A percentile compares a stretch with the other conserved stretches of the same genome.
Conservation (phyloP, 2,888 invertebrate species). For the Adineta ricciae region DNA sequence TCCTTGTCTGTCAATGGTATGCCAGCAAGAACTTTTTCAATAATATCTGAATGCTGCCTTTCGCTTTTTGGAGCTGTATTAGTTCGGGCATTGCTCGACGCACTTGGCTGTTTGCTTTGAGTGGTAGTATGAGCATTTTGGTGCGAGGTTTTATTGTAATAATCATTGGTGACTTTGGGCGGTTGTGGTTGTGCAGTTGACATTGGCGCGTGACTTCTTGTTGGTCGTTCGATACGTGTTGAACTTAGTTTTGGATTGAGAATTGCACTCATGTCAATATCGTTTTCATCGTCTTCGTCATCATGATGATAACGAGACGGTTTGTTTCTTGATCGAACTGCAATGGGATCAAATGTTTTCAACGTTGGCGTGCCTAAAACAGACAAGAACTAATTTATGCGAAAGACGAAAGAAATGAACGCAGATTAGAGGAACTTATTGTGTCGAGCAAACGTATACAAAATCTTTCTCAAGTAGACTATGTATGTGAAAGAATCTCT, state of each 20-base stretch:
- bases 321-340: not conserved
- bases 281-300: not conserved
- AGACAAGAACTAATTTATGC: not conserved
- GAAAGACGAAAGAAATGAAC: too few species aligned
- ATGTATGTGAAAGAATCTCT: not conserved
- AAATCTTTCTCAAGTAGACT: too few species aligned
- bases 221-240: slow-evolving; percentile 16
- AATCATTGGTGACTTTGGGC: not conserved
- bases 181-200: not conserved
- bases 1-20: not conserved
- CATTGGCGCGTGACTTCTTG: not conserved
- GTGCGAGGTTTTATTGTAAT: not conserved
- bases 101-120: not conserved
- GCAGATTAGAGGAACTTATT: too few species aligned
- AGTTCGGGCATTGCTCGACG: not conserved
- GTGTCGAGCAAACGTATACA: too few species aligned
- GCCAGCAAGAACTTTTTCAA: slow-evolving; percentile 17
- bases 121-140: not conserved
- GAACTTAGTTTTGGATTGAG: not conserved
- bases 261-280: not conserved
- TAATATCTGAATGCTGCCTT: not conserved
- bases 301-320: not conserved
- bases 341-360: not conserved
- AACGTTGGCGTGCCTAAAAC: not conserved
- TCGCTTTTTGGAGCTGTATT: not conserved